These are phyloP conservation scores for Aegithalos caudatus DNA, from an alignment of 2,113 vertebrate species.

Conservation along the genomic window DNA sequence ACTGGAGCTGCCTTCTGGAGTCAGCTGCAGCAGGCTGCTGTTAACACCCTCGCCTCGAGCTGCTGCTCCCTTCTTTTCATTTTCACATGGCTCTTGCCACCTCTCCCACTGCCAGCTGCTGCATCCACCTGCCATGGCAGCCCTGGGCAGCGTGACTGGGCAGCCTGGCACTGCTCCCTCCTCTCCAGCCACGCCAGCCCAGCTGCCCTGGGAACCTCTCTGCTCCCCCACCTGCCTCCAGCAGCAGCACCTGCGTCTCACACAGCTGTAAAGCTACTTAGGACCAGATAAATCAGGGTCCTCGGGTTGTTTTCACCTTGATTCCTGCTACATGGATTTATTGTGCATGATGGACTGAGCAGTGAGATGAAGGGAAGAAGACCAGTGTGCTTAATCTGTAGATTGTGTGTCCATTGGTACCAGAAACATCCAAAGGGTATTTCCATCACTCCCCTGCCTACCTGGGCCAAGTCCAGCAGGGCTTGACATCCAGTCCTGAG, in stretches of 20 bases:
- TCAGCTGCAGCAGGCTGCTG: neutral
- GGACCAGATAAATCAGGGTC: neutral
- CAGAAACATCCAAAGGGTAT: neutral
- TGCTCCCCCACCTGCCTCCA: neutral
- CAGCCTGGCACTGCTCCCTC: neutral
- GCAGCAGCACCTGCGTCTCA: neutral
- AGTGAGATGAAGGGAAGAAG: neutral
- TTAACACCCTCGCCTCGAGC: neutral
- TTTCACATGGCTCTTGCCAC: neutral
- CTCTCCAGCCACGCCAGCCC: fast-evolving
- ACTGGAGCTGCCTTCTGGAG: neutral
- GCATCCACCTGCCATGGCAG: neutral
- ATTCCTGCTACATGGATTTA: neutral
- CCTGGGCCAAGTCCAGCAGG: neutral
- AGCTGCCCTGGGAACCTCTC: neutral
- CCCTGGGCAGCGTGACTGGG: neutral
- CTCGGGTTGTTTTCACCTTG: neutral
- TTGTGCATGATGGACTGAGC: neutral
- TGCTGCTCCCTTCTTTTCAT: neutral
- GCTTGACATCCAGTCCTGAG: fast-evolving
- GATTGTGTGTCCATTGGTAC: fast-evolving
- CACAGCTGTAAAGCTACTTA: neutral
- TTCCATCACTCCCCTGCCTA: neutral
- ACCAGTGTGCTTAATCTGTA: fast-evolving
- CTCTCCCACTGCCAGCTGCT: constrained; percentile 34